phyloP scores from a whole-genome alignment of 2,888 invertebrate genomes.

The Pyrrhia umbra region DNA sequence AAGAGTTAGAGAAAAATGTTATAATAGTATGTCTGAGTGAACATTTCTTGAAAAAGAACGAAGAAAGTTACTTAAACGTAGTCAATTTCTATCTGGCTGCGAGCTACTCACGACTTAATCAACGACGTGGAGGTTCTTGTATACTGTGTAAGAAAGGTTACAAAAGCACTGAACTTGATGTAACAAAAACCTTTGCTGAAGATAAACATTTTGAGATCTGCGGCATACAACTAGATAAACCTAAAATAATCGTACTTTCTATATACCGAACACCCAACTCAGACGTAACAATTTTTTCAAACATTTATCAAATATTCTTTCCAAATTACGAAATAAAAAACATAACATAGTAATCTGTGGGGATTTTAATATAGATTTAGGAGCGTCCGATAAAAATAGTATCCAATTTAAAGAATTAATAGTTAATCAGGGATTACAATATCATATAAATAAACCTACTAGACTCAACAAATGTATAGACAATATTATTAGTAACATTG shows the following conservation, averaged over 20 bases:
- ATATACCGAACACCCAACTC: conserved; percentile 12
- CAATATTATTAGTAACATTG: conserved; percentile 2
- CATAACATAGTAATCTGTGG: not conserved
- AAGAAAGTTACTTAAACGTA: conserved; percentile 4
- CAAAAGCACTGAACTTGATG: conserved; percentile 3
- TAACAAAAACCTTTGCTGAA: not conserved
- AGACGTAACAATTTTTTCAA: not conserved
- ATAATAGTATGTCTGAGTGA: conserved; percentile 11
- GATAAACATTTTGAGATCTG: conserved; percentile 16
- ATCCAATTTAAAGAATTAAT: not conserved
- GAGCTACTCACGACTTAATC: not conserved
- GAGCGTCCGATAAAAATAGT: not conserved
- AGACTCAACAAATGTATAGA: conserved; percentile 6
- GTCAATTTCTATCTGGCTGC: conserved; percentile 1
- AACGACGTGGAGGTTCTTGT: conserved; percentile 15
- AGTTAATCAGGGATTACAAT: not conserved
- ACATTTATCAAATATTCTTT: not conserved
- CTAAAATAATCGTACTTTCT: conserved; percentile 5
- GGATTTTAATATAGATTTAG: too few species aligned
- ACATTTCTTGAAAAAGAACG: conserved; percentile 5
- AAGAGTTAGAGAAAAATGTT: conserved; percentile 8
- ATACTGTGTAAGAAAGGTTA: conserved; percentile 11
- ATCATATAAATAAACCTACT: conserved; percentile 3
- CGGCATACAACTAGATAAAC: conserved; percentile 1
- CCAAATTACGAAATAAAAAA: not conserved